Conservation (phyloP, 1,140 invertebrate species). For the Drosophila melanogaster region Release_6_plus_ISO1_MT NT_033779.5:2065501-2066000, state of each 20-base stretch:
- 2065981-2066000: neutral
- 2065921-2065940: constrained; percentile 55
- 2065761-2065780: constrained; percentile 30
- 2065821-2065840: constrained; percentile 51
- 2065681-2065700: constrained; percentile 93
- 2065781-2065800: constrained; percentile 20
- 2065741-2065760: constrained; percentile 87
- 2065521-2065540: constrained; percentile 35
- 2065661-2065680: constrained; percentile 95
- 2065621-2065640: constrained; percentile 93
- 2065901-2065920: constrained; percentile 55
- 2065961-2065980: constrained; percentile 12
- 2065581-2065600: neutral
- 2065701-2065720: constrained; percentile 96
- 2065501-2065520: constrained; percentile 70
- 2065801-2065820: constrained; percentile 32
- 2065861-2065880: constrained; percentile 31
- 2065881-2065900: constrained; percentile 21
- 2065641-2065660: constrained; percentile 96
- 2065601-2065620: constrained; percentile 93
- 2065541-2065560: constrained; percentile 1
- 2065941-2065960: constrained; percentile 23
- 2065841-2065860: constrained; percentile 45
- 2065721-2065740: constrained; percentile 94
- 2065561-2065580: constrained; percentile 11